phyloP scores from a whole-genome alignment of 2,113 vertebrate genomes.

The Saguinus imperator region DNA sequence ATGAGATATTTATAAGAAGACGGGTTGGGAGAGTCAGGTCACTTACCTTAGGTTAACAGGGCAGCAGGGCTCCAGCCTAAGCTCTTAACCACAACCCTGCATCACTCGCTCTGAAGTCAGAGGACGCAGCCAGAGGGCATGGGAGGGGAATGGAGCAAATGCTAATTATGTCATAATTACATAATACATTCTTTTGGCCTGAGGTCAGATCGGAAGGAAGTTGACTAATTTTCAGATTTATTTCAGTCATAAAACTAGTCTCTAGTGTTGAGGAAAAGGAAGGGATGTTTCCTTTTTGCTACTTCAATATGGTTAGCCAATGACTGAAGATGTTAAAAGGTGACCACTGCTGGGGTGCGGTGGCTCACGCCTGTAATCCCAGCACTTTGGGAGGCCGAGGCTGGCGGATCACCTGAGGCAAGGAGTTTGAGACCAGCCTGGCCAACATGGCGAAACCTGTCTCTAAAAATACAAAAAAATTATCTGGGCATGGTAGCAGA shows the following conservation, averaged over 20 bases:
- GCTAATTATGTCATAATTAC: neutral
- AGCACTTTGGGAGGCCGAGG: no score
- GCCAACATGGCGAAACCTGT: no score
- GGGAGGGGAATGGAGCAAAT: neutral
- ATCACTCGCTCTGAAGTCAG: neutral
- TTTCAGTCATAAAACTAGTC: neutral
- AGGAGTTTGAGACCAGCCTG: no score
- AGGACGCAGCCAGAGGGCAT: neutral
- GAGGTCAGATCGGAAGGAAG: neutral
- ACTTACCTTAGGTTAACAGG: neutral
- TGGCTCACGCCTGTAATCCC: no score
- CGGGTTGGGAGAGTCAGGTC: neutral
- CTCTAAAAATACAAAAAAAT: no score
- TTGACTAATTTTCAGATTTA: conserved; percentile 3
- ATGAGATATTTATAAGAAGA: neutral
- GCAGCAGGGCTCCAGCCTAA: neutral
- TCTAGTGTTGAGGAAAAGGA: neutral
- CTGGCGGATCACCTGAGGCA: no score
- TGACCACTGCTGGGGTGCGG: rapidly evolving
- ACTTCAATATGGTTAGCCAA: neutral
- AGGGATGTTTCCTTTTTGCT: neutral
- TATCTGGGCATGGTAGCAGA: no score
- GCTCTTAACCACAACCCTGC: neutral
- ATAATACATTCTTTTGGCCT: neutral
- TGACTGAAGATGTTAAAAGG: neutral